Conservation (phyloP, 2,888 invertebrate species). For the Orthonychiurus folsomi region DNA sequence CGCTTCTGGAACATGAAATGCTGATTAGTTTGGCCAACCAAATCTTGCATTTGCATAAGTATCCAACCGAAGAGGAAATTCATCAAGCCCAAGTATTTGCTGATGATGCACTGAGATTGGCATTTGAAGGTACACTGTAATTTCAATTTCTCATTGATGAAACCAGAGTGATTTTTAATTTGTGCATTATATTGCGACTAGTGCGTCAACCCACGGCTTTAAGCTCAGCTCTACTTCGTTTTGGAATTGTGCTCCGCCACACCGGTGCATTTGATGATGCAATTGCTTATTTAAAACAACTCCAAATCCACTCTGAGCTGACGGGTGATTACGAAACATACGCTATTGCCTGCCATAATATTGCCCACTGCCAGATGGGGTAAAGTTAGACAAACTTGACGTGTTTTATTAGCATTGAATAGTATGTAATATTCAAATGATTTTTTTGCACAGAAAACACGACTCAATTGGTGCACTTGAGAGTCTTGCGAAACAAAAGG, state of each 20-base stretch:
- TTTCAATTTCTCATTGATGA: background rate
- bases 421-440: slow-evolving; percentile 2
- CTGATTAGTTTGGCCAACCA: slow-evolving; percentile 33
- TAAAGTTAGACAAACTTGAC: background rate
- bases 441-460: slow-evolving; percentile 5
- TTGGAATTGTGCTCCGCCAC: slow-evolving; percentile 26
- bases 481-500: slow-evolving; percentile 29
- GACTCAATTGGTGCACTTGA: slow-evolving; percentile 29
- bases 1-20: slow-evolving; percentile 34
- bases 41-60: slow-evolving; percentile 28
- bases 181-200: slow-evolving; percentile 12
- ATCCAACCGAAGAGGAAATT: slow-evolving; percentile 31
- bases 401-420: background rate
- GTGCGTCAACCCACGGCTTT: slow-evolving; percentile 31
- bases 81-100: slow-evolving; percentile 31
- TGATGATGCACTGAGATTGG: slow-evolving; percentile 33
- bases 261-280: slow-evolving; percentile 32
- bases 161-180: background rate
- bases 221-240: slow-evolving; percentile 27
- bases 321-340: slow-evolving; percentile 25
- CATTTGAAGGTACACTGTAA: slow-evolving; percentile 22
- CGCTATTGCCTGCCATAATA: slow-evolving; percentile 29
- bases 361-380: slow-evolving; percentile 27
- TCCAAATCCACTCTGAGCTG: slow-evolving; percentile 25
- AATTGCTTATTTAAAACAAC: slow-evolving; percentile 28